These are phyloP conservation scores for Vicugna pacos DNA, from an alignment of 2,113 vertebrate genomes.

Conservation along the genomic window DNA sequence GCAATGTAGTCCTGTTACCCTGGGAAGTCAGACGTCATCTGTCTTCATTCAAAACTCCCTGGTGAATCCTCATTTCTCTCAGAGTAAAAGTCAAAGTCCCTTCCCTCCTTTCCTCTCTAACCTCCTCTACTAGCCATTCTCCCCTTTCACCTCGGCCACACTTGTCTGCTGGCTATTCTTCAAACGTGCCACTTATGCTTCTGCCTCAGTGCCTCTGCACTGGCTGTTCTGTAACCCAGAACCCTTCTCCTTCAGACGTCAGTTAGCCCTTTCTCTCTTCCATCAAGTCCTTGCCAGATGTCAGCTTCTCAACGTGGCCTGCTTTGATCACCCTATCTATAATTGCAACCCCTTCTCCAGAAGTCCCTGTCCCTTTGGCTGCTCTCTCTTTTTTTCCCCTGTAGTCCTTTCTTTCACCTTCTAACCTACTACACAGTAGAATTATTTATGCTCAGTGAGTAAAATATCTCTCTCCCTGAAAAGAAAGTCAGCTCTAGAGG, in stretches of 20 bases:
- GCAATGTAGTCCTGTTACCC: background rate
- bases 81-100: background rate
- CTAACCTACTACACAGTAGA: background rate
- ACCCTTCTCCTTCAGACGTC: background rate
- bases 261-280: background rate
- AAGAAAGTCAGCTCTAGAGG: background rate
- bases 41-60: background rate
- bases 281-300: background rate
- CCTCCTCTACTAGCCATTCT: background rate
- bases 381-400: background rate
- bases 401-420: slow-evolving; percentile 10
- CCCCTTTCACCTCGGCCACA: background rate
- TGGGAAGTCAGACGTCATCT: background rate
- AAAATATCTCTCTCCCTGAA: slow-evolving; percentile 1
- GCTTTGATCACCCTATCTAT: background rate
- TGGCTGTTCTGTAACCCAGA: background rate
- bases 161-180: background rate
- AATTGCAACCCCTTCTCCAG: background rate
- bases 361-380: background rate
- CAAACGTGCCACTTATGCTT: background rate
- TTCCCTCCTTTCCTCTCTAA: background rate
- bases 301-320: background rate
- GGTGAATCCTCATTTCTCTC: background rate
- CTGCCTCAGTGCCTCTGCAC: background rate
- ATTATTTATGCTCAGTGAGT: slow-evolving; percentile 21